Evolutionary conservation across 2,888 invertebrate genomes (phyloP).

Genomic region (Oscheius sp.): DNA sequence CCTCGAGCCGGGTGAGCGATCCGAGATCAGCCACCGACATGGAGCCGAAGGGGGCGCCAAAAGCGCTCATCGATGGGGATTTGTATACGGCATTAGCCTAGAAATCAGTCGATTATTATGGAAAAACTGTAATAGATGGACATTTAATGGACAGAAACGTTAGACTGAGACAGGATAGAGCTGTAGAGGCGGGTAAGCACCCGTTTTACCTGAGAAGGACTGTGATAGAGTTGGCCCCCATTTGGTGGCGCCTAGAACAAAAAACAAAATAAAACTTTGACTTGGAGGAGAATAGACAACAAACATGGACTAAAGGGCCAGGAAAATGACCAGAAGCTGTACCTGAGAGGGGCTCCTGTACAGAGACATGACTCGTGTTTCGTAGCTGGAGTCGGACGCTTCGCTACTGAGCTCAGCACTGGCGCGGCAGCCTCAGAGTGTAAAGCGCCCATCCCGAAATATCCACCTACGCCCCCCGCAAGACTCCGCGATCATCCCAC

Average conservation of each 20-base stretch:
- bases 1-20: constrained; percentile 72
- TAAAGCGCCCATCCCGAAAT: constrained; percentile 31
- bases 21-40: constrained; percentile 73
- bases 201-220: constrained; percentile 31
- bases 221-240: constrained; percentile 29
- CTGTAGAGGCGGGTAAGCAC: not conserved
- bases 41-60: constrained; percentile 67
- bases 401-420: constrained; percentile 32
- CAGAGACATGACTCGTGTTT: constrained; percentile 35
- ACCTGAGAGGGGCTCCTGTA: constrained; percentile 40
- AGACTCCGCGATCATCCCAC: constrained; percentile 15
- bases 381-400: constrained; percentile 32
- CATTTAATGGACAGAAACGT: constrained; percentile 15
- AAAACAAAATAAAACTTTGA: not conserved
- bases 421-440: constrained; percentile 30
- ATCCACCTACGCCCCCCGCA: constrained; percentile 33
- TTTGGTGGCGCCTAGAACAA: constrained; percentile 18
- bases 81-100: constrained; percentile 51
- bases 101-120: not conserved
- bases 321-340: not conserved
- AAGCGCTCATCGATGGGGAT: constrained; percentile 61
- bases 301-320: not conserved
- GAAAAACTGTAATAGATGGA: not conserved
- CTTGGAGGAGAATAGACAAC: not conserved
- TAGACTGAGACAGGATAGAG: constrained; percentile 7